Percentiles rank a stretch among this genome's conserved stretches.
Conservation (phyloP, 2,888 invertebrate species). For the Drosophila yooni region DNA sequence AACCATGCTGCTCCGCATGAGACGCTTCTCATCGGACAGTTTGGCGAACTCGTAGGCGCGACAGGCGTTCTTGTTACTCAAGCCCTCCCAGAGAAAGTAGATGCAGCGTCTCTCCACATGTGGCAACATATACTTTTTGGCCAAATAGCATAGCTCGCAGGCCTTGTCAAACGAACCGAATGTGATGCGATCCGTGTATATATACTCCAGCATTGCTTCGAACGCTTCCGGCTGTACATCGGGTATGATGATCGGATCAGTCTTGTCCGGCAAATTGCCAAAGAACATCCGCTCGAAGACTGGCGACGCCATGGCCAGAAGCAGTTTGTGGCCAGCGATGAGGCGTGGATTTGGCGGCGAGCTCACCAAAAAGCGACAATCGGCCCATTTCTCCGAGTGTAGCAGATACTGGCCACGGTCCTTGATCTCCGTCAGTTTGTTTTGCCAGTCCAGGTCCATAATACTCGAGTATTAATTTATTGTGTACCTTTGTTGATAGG, state of each 20-base stretch:
- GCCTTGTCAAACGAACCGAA: slow-evolving; percentile 94
- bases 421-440: slow-evolving; percentile 89
- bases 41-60: slow-evolving; percentile 94
- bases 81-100: slow-evolving; percentile 90
- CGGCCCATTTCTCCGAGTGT: slow-evolving; percentile 93
- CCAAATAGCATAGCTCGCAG: slow-evolving; percentile 94
- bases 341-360: slow-evolving; percentile 91
- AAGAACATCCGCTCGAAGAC: slow-evolving; percentile 96
- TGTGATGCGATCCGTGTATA: slow-evolving; percentile 92
- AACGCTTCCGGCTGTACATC: slow-evolving; percentile 95
- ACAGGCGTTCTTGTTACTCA: slow-evolving; percentile 91
- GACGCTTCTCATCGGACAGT: slow-evolving; percentile 92
- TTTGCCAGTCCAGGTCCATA: slow-evolving; percentile 90
- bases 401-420: slow-evolving; percentile 91
- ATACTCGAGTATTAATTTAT: slow-evolving; percentile 35
- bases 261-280: slow-evolving; percentile 92
- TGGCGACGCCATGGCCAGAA: slow-evolving; percentile 94
- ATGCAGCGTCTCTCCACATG: slow-evolving; percentile 93
- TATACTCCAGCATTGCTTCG: slow-evolving; percentile 92
- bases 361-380: slow-evolving; percentile 93
- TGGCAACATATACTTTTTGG: slow-evolving; percentile 95
- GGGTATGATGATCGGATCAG: slow-evolving; percentile 91
- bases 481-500: slow-evolving; percentile 46
- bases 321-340: slow-evolving; percentile 91
- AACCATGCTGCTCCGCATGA: slow-evolving; percentile 93